Conservation (phyloP, 2,797 vertebrate genomes). For the Rallus crepitans region DNA sequence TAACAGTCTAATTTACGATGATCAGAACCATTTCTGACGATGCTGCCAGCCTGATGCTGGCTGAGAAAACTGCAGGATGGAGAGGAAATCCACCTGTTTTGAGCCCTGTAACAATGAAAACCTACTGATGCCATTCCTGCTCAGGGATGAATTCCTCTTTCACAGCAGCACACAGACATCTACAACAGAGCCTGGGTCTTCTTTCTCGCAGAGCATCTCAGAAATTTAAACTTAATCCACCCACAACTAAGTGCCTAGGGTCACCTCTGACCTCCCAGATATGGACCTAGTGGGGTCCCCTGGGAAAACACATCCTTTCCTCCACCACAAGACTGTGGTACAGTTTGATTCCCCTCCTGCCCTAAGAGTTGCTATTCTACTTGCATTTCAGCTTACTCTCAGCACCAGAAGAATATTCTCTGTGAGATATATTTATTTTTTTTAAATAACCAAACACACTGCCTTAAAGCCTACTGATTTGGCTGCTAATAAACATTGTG, state of each 20-base stretch:
- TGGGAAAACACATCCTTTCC: neutral
- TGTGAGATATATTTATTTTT: slow-evolving; percentile 1
- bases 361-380: neutral
- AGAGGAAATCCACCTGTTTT: neutral
- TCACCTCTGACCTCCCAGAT: neutral
- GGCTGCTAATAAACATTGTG: slow-evolving; percentile 37
- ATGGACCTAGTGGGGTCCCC: neutral
- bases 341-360: neutral
- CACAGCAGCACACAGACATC: neutral
- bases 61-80: neutral
- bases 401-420: neutral
- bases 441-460: neutral
- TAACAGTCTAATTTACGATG: neutral
- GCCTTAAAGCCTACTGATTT: slow-evolving; percentile 40
- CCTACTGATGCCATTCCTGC: neutral
- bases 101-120: rapidly evolving
- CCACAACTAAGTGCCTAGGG: neutral
- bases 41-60: rapidly evolving
- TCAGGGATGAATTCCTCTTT: neutral
- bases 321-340: rapidly evolving
- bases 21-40: neutral
- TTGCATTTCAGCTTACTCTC: neutral
- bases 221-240: neutral
- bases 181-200: neutral
- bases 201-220: neutral